Conservation (phyloP, 37 sponge, comb jelly and placozoan species). For the Aphrocallistes beatrix region DNA sequence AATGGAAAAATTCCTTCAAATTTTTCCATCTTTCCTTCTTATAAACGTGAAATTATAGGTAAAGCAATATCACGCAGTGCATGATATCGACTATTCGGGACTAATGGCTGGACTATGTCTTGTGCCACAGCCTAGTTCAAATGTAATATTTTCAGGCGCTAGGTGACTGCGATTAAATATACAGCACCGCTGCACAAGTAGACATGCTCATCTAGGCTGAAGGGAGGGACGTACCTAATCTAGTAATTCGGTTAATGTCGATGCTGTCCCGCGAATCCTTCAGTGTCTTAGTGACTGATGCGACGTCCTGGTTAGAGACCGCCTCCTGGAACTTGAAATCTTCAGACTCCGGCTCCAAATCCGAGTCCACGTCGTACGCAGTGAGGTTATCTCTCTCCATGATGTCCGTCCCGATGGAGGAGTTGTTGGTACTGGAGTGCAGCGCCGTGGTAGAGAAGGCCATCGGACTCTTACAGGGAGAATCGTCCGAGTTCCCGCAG, state of each 20-base stretch:
- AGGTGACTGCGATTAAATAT: too few species aligned
- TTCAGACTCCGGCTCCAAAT: slow-evolving; percentile 34
- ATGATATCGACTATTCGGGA: too few species aligned
- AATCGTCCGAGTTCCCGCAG: slow-evolving; percentile 3
- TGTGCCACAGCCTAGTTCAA: too few species aligned
- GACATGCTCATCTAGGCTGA: too few species aligned
- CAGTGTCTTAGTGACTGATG: slow-evolving; percentile 36
- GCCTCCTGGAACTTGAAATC: slow-evolving; percentile 79
- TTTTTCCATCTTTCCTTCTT: too few species aligned
- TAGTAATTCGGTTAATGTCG: slow-evolving; percentile 55
- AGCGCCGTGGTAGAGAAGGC: not conserved
- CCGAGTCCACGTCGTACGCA: slow-evolving; percentile 35
- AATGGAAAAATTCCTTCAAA: too few species aligned
- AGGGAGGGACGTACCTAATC: not conserved
- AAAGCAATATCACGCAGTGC: too few species aligned
- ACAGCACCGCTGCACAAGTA: too few species aligned
- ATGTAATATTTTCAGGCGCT: too few species aligned
- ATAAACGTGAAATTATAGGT: too few species aligned
- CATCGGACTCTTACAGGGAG: slow-evolving; percentile 15
- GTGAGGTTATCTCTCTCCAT: not conserved
- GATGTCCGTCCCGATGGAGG: not conserved
- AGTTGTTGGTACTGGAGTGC: slow-evolving; percentile 15
- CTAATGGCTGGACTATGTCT: too few species aligned
- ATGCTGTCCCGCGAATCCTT: slow-evolving; percentile 38
- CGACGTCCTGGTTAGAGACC: slow-evolving; percentile 42